Evolutionary conservation across 2,113 vertebrate species (phyloP).

Genomic region (Ceuthmochares aereus): DNA sequence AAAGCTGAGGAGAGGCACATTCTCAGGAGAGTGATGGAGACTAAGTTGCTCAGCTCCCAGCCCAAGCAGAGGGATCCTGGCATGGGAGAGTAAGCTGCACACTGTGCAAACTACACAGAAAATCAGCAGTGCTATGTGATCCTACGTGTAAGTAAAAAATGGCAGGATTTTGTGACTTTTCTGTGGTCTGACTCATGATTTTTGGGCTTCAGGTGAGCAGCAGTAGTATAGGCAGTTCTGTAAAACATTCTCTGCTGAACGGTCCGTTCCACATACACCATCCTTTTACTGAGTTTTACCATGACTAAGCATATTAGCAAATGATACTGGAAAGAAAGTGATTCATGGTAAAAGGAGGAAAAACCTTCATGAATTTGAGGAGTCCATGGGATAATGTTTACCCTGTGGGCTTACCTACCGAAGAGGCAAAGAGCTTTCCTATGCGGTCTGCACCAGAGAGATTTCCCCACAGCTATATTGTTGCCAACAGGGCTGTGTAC

Average conservation of each 20-base stretch:
- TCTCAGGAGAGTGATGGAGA: neutral
- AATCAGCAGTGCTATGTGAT: neutral
- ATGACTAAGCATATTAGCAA: neutral
- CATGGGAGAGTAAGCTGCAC: neutral
- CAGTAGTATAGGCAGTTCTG: neutral
- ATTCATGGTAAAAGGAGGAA: neutral
- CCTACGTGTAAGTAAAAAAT: neutral
- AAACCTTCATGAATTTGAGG: neutral
- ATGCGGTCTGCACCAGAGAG: neutral
- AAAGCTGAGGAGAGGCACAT: neutral
- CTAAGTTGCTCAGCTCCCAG: neutral
- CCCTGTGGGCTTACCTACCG: rapidly evolving
- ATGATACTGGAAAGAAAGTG: neutral
- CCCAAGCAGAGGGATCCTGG: neutral
- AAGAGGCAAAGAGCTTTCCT: neutral
- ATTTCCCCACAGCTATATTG: neutral
- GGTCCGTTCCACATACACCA: neutral
- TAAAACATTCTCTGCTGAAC: neutral
- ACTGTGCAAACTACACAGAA: neutral
- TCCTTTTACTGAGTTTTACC: neutral
- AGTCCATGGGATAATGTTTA: neutral
- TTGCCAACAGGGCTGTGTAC: neutral
- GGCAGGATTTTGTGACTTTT: neutral
- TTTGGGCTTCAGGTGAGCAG: neutral
- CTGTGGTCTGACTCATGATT: neutral